Base-by-base conservation (phyloP, 2,888 invertebrate species). In the Cephus pulcher region DNA sequence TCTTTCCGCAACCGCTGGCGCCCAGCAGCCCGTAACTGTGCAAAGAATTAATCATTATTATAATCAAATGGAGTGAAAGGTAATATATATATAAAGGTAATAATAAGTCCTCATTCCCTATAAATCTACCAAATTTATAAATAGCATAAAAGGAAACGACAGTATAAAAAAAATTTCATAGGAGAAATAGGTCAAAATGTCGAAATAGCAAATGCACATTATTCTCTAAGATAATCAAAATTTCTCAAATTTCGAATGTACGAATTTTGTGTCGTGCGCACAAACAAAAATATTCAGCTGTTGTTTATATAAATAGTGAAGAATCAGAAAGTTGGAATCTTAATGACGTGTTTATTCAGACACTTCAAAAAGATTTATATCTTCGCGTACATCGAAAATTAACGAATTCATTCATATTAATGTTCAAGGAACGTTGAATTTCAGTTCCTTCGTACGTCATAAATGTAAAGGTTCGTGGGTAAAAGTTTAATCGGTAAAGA, bases 1-100 rank as follows among this genome's bases (percentile, higher is more conserved):
- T 98, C 90, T 98, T 98, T 6, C 97, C 97, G 88, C 98, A 98
- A 11, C 98, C 98, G 84, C 97, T 97, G 0, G 98, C 96, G 1
- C 98, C 98, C 33, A 98, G 93, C 11, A 98, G 93, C 37, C 97
- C 97, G 90, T 98, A 98, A 96, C 96, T 89, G 75, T 23, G 32
- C 32, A 34, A 32, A 4, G 4, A 71, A 71, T 56, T 56, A 56
- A 23, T 56, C 2, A 56, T 56, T 23, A 23, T 56, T 56, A 56
- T 56, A 1, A 56, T 56, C 9, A 9, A 56, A 9, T 0, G 23
- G 23, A 6, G 2, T 6, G 23, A 56, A 23, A 23, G 56, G 23
- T 9, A 23, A n/a, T n/a, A n/a, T n/a, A n/a, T n/a, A n/a, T n/a
- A n/a, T n/a, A n/a, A n/a, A n/a, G n/a, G n/a, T n/a, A n/a, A n/a